Percentiles rank a stretch among this genome's conserved stretches.
phyloP scores from a whole-genome alignment of 2,888 invertebrate species.

The Phymatocera aterrima region DNA sequence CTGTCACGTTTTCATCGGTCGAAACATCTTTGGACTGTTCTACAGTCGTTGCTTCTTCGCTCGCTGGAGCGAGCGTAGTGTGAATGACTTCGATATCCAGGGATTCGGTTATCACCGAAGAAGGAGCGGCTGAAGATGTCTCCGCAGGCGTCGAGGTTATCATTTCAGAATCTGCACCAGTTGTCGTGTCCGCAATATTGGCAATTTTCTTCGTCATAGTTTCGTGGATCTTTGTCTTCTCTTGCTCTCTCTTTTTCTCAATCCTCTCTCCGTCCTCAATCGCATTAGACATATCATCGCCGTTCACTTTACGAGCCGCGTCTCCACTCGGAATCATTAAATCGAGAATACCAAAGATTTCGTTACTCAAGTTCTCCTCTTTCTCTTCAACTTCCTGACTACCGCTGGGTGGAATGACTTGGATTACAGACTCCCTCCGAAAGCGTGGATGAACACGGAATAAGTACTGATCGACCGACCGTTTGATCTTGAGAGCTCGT shows the following conservation, averaged over 20 bases:
- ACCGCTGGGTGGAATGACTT: slow-evolving; percentile 67
- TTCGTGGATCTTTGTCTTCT: slow-evolving; percentile 51
- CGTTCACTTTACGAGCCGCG: slow-evolving; percentile 18
- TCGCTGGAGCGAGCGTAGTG: slow-evolving; percentile 12
- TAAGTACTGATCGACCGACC: slow-evolving; percentile 46
- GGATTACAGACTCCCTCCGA: slow-evolving; percentile 64
- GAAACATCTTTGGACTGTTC: slow-evolving; percentile 38
- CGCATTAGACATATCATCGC: slow-evolving; percentile 15
- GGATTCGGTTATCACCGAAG: not conserved
- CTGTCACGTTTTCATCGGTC: slow-evolving; percentile 47
- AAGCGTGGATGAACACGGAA: not conserved
- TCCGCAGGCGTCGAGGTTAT: slow-evolving; percentile 43
- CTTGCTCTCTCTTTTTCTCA: slow-evolving; percentile 47
- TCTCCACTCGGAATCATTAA: slow-evolving; percentile 61
- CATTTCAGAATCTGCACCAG: not conserved
- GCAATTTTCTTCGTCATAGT: slow-evolving; percentile 49
- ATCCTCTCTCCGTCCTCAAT: slow-evolving; percentile 47
- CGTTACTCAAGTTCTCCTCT: slow-evolving; percentile 69
- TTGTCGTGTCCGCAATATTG: slow-evolving; percentile 3
- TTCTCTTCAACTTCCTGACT: slow-evolving; percentile 62
- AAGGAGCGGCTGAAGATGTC: not conserved
- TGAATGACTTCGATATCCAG: not conserved
- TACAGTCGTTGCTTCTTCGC: slow-evolving; percentile 38
- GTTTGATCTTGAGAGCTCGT: slow-evolving; percentile 64
- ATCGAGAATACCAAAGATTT: slow-evolving; percentile 71